Base-by-base conservation (phyloP, 2,113 vertebrate species). In the Crotalus viridis region DNA sequence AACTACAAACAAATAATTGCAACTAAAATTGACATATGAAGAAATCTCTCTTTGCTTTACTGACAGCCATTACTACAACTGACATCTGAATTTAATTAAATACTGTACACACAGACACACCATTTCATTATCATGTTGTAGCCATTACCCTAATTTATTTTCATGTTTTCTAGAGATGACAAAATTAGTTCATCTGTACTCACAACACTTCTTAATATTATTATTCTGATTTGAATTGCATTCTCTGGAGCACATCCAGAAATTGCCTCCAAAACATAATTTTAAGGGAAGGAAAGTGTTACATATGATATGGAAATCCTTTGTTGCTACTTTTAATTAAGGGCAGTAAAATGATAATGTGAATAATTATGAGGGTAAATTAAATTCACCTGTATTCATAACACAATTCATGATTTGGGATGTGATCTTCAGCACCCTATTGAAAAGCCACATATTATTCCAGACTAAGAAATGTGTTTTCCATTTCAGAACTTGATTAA, bases 121-220 rank as follows among this genome's bases (percentile, higher is more conserved):
- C 51, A 91, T 94, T 91, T 96, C 39, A 28, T 39, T 95, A 95
- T 94, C 2, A 10, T 69, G 95, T 95, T 94, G 91, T 55, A 81
- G 92, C 87, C 59, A 91, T 91, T 94, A 92, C 94, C 90, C 93
- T 94, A 64, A 54, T 33, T 74, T 33, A 24, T 17, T 24, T 69
- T 46, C 21, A 55, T 92, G 85, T 93, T 90, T 88, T 22, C 90
- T 74, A 86, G 39, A 90, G 74, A 61, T 86, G 93, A 90, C 90
- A 91, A 95, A 57, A 85, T 24, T 46, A 94, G 74, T 92, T 59
- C 39, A 92, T 89, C 91, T 81, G 24, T 12, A 39, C 86, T 54
- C 92, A 46, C n/a, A 85, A 21, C 5, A 10, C 69, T 69, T 93
- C 55, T 54, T 51, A 28, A 26, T 48, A 64, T 56, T 90, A 89